These are phyloP conservation scores for Dinomys branickii DNA, from an alignment of 2,113 vertebrate species.

Conservation along the genomic window DNA sequence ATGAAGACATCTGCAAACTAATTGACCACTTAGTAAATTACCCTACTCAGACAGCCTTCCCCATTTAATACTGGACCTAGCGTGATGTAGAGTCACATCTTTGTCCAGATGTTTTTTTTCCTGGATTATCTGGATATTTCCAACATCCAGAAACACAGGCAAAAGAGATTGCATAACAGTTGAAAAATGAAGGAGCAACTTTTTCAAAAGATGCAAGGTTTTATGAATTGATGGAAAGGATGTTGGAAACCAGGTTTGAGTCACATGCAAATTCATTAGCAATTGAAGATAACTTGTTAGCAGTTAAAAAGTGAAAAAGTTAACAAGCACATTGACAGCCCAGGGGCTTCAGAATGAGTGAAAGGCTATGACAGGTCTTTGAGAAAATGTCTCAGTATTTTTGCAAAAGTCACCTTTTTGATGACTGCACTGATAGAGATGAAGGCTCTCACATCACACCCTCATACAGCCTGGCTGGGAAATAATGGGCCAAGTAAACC, in stretches of 20 bases:
- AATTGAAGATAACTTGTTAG: slow-evolving; percentile 26
- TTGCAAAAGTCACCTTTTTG: not conserved
- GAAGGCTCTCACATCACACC: not conserved
- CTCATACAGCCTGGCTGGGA: not conserved
- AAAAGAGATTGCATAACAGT: not conserved
- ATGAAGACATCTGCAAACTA: not conserved
- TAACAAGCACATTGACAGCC: not conserved
- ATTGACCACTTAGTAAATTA: slow-evolving; percentile 24
- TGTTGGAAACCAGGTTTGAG: not conserved
- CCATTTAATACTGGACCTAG: not conserved
- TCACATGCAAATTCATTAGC: slow-evolving; percentile 13
- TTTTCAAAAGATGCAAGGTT: not conserved
- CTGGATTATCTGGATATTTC: not conserved
- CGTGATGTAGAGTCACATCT: not conserved
- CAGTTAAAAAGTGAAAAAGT: slow-evolving; percentile 35
- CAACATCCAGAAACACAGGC: not conserved
- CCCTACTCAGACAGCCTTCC: not conserved
- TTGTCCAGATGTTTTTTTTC: not conserved
- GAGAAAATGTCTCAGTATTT: not conserved
- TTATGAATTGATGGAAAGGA: slow-evolving; percentile 24
- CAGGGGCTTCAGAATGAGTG: not conserved
- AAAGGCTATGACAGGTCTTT: not conserved
- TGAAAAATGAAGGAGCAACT: slow-evolving; percentile 3
- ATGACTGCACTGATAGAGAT: not conserved
- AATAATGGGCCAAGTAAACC: not conserved